These are phyloP conservation scores for Pollachius pollachius DNA, from an alignment of 2,113 vertebrate genomes.

Conservation along the genomic window DNA sequence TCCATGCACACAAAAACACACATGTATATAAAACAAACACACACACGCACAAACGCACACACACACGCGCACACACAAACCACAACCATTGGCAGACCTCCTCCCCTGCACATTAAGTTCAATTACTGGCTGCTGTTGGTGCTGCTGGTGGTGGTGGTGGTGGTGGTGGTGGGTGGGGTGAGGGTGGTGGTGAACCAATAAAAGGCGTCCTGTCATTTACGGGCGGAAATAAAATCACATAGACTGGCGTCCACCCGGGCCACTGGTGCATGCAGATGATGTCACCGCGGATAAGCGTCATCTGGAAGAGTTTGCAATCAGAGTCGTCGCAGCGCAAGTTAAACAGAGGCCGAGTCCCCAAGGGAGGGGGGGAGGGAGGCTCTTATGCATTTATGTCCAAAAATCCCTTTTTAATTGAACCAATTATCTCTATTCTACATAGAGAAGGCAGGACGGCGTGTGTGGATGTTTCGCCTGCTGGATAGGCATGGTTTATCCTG, in stretches of 20 bases:
- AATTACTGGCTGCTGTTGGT: constrained; percentile 31
- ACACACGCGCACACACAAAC: background rate
- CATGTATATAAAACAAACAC: background rate
- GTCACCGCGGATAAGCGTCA: constrained; percentile 58
- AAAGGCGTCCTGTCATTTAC: constrained; percentile 61
- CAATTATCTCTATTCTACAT: no score
- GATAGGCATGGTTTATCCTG: no score
- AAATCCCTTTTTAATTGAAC: no score
- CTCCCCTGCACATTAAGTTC: constrained; percentile 29
- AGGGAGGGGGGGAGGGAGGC: no score
- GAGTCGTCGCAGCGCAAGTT: constrained; percentile 41
- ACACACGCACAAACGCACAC: background rate
- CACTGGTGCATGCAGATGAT: constrained; percentile 58
- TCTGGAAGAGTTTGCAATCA: constrained; percentile 59
- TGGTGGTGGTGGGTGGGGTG: no score
- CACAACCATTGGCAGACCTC: no score
- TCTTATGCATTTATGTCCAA: no score
- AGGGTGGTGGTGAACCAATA: constrained; percentile 26
- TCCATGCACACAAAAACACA: background rate
- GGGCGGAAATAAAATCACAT: constrained; percentile 64
- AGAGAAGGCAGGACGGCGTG: no score
- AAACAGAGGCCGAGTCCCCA: constrained; percentile 12
- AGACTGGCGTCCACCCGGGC: constrained; percentile 59
- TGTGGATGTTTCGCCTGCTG: no score
- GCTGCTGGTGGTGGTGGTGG: no score